Evolutionary conservation across 2,888 invertebrate species (phyloP).

Genomic region (Apamea monoglypha): DNA sequence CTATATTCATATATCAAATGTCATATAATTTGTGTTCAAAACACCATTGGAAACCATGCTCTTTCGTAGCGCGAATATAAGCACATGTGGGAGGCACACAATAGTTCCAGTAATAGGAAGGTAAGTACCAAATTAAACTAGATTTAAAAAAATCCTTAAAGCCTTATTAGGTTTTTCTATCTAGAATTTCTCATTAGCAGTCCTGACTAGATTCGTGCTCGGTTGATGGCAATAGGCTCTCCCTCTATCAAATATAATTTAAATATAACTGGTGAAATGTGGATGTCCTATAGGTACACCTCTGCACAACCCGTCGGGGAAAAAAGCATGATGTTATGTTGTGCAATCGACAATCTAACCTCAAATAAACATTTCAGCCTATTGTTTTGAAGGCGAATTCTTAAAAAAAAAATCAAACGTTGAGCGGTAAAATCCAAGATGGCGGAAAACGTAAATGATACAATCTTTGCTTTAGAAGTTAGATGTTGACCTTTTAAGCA

Average conservation of each 20-base stretch:
- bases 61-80: too few relatives aligned
- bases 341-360: neutral
- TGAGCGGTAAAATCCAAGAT: slow-evolving; percentile 54
- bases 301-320: neutral
- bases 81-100: neutral
- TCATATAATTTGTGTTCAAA: neutral
- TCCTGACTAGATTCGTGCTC: neutral
- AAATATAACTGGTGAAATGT: neutral
- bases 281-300: neutral
- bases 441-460: slow-evolving; percentile 61
- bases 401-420: slow-evolving; percentile 39
- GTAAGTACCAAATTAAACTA: neutral
- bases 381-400: slow-evolving; percentile 38
- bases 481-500: slow-evolving; percentile 83
- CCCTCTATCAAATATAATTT: neutral
- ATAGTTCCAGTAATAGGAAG: neutral
- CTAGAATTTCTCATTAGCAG: neutral
- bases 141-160: neutral
- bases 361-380: slow-evolving; percentile 15
- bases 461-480: slow-evolving; percentile 75
- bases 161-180: neutral
- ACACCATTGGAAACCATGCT: too few relatives aligned
- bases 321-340: neutral
- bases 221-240: neutral
- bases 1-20: neutral